phyloP scores from a whole-genome alignment of 2,797 vertebrate species.

The Halcyon smyrnensis region DNA sequence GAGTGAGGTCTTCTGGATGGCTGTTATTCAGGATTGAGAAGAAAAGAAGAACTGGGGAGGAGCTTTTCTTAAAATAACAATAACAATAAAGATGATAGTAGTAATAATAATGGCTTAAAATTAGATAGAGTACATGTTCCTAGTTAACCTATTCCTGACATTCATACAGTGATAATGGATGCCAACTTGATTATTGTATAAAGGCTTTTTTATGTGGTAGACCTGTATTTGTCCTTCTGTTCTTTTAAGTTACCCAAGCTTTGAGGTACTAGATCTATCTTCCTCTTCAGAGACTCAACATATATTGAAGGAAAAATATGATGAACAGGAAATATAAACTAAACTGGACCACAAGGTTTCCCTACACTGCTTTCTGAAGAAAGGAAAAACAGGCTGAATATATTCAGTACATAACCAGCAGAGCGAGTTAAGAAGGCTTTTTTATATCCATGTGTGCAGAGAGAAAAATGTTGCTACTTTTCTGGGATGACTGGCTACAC shows the following conservation, averaged over 20 bases:
- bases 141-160: background rate
- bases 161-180: background rate
- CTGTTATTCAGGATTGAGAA: background rate
- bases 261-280: background rate
- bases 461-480: constrained; percentile 48
- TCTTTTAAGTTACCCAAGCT: background rate
- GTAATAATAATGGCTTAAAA: background rate
- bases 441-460: background rate
- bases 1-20: background rate
- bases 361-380: background rate
- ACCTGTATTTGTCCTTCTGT: background rate
- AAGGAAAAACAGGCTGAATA: background rate
- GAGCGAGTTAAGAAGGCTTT: background rate
- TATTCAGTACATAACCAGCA: background rate
- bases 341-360: background rate
- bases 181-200: background rate
- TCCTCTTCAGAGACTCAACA: background rate
- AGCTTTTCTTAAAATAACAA: background rate
- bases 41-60: background rate
- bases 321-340: background rate
- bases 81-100: background rate
- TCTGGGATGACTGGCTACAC: constrained; percentile 14
- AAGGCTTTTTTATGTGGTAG: background rate
- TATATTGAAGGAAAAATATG: background rate
- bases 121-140: background rate